Base-by-base conservation (phyloP, 2,888 invertebrate species). In the Margaritifera margaritifera region DNA sequence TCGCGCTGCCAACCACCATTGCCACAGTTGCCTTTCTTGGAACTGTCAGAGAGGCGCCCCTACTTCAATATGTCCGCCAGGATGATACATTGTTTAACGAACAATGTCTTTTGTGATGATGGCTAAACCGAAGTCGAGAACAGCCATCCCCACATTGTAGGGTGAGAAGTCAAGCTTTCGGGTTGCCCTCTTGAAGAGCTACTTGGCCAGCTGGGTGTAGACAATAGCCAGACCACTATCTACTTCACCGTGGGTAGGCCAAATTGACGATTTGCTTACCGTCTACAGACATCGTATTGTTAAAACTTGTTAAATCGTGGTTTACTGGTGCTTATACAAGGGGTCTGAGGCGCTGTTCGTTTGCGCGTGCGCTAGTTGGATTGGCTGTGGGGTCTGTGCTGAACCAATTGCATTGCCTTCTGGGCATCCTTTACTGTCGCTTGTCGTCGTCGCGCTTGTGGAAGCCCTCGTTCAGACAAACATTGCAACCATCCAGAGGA, bases 1-100 rank as follows among this genome's bases (percentile, higher is more conserved):
- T n/a, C 22, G 56, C 56, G 56, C 56, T 24, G 24, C 56, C 6
- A 56, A 56, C 56, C n/a, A 56, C 22, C 56, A 56, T 56, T 56
- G 56, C 56, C 20, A 56, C 24, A 20, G 22, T 20, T 20, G 56
- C 56, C 56, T 22, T 56, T n/a, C n/a, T n/a, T n/a, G n/a, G n/a
- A n/a, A n/a, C n/a, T n/a, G n/a, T n/a, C n/a, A n/a, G n/a, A n/a
- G n/a, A n/a, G n/a, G n/a, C n/a, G n/a, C n/a, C n/a, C n/a, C n/a
- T 20, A 56, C 20, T 20, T 56, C 20, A 56, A 6, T n/a, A 56
- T 56, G 24, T 56, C 56, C 8, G 56, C 56, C 24, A 24, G 56
- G 8, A 56, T 15, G 8, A 56, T n/a, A n/a, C 20, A n/a, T 24
- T 56, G 56, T 56, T 56, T 56, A 56, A 56, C 24, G n/a, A 56